A percentile compares a stretch with the other conserved stretches of the same genome.
phyloP scores from a whole-genome alignment of 2,113 vertebrate genomes.

The Eublepharis macularius region DNA sequence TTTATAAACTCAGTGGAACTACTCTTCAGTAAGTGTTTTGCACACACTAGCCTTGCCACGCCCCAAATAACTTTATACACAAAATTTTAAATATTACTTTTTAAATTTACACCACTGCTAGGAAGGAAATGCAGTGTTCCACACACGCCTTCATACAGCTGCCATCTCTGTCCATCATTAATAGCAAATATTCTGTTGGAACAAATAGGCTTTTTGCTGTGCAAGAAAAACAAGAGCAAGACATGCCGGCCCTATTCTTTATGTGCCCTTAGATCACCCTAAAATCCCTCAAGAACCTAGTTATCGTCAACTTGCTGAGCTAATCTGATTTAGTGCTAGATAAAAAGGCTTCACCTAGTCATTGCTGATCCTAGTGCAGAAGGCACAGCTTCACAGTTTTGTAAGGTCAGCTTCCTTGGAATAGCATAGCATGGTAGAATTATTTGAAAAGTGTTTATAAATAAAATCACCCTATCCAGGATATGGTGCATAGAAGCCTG shows the following conservation, averaged over 20 bases:
- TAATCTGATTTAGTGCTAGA: slow-evolving; percentile 30
- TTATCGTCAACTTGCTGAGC: fast-evolving
- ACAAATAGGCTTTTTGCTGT: background rate
- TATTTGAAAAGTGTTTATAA: background rate
- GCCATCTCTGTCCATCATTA: background rate
- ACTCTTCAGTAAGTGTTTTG: background rate
- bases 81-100: background rate
- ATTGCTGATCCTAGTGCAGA: background rate
- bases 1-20: background rate
- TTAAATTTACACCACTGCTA: background rate
- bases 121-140: background rate
- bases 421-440: background rate
- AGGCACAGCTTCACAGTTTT: background rate
- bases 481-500: background rate
- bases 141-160: background rate
- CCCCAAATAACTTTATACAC: background rate
- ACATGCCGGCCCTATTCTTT: background rate
- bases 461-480: background rate
- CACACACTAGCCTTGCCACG: background rate
- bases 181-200: background rate
- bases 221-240: background rate
- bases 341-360: slow-evolving; percentile 11
- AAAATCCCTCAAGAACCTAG: background rate
- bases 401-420: background rate
- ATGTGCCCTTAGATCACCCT: background rate